A percentile compares a stretch with the other conserved stretches of the same genome.
These are phyloP conservation scores for Cephus runcator DNA, from an alignment of 2,888 invertebrate genomes.

Conservation along the genomic window DNA sequence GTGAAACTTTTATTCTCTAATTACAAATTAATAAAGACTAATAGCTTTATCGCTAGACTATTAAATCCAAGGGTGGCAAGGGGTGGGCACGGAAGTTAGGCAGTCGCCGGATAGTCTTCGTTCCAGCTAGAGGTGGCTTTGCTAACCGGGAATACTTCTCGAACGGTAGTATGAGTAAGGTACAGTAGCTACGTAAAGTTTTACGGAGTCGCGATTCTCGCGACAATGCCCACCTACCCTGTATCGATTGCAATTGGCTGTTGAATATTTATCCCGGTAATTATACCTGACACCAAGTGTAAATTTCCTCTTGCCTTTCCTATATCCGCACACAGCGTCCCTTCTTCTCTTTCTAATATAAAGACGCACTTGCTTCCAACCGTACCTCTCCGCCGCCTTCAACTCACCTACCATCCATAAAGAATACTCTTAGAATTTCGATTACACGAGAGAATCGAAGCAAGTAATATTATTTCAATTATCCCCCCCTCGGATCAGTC, in stretches of 20 bases:
- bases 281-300: conserved; percentile 1
- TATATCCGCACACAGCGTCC: background rate
- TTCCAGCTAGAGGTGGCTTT: background rate
- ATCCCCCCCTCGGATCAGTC: background rate
- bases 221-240: background rate
- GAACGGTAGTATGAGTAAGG: background rate
- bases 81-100: conserved; percentile 19
- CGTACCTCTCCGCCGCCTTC: background rate
- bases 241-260: conserved; percentile 4
- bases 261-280: conserved; percentile 24
- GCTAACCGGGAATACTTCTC: background rate
- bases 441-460: background rate
- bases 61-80: conserved; percentile 39
- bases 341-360: background rate
- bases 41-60: conserved; percentile 53
- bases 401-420: background rate
- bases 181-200: background rate
- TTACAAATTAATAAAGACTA: conserved; percentile 58
- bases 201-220: background rate
- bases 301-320: background rate
- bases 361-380: background rate
- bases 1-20: conserved; percentile 48
- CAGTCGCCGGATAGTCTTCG: conserved; percentile 18
- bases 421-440: background rate
- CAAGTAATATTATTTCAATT: background rate